Conservation (phyloP, 2,797 vertebrate species). For the Alectoris magna region DNA sequence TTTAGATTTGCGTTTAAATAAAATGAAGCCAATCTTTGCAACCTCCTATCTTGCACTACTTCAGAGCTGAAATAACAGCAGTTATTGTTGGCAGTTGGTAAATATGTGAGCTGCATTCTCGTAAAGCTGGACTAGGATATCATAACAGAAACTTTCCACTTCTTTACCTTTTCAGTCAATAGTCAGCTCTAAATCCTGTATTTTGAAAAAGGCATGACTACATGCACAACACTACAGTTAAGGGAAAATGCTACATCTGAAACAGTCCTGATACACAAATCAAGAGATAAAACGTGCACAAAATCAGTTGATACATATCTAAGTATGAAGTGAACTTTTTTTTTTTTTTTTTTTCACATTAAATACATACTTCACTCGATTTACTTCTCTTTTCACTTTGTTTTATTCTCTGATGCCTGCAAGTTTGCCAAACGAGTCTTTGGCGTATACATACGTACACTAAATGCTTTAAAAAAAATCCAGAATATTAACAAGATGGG, state of each 20-base stretch:
- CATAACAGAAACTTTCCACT: not conserved
- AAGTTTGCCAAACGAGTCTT: conserved; percentile 14
- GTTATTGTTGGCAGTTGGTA: not conserved
- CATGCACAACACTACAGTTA: not conserved
- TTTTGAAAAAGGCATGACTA: not conserved
- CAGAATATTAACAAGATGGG: not conserved
- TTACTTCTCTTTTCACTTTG: not conserved
- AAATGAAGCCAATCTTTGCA: not conserved
- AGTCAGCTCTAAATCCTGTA: not conserved
- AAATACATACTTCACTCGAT: not conserved
- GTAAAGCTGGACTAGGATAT: not conserved
- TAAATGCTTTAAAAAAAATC: not conserved
- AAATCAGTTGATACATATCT: not conserved
- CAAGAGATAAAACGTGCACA: not conserved
- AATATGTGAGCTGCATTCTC: not conserved
- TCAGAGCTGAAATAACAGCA: not conserved
- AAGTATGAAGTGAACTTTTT: not conserved
- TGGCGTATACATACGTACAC: not conserved
- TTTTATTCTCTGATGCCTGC: not conserved
- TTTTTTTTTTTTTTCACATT: not conserved
- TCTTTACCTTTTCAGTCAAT: not conserved
- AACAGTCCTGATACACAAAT: not conserved
- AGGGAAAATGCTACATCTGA: not conserved
- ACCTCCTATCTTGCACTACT: not conserved
- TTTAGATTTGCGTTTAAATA: not conserved